A percentile compares a stretch with the other conserved stretches of the same genome.
Evolutionary conservation across 2,797 vertebrate species (phyloP).

Genomic region (Coreius guichenoti): DNA sequence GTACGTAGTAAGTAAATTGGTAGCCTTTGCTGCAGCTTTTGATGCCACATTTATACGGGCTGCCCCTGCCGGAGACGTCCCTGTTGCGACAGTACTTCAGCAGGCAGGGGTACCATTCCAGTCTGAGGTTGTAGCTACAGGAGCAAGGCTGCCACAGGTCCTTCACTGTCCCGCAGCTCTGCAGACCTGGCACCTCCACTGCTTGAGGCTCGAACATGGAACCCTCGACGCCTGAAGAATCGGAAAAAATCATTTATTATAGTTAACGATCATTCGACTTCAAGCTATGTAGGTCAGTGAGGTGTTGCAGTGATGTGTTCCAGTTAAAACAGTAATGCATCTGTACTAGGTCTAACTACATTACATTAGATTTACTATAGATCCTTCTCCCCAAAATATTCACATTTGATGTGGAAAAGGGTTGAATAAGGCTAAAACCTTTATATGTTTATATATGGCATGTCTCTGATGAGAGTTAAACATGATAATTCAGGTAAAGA

Average conservation of each 20-base stretch:
- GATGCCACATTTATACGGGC: slow-evolving; percentile 96
- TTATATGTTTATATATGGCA: not conserved
- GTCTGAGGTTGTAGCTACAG: slow-evolving; percentile 88
- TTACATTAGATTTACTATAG: not conserved
- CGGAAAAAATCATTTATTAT: not conserved
- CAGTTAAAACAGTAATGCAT: slow-evolving; percentile 3
- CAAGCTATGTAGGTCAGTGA: not conserved
- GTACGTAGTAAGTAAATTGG: slow-evolving; percentile 89
- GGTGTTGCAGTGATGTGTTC: not conserved
- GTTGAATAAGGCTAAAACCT: not conserved
- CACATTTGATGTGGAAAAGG: not conserved
- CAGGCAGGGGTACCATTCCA: slow-evolving; percentile 97
- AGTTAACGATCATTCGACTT: not conserved
- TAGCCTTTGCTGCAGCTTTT: slow-evolving; percentile 97
- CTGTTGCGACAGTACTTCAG: slow-evolving; percentile 94
- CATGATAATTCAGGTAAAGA: not conserved
- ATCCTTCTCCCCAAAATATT: not conserved
- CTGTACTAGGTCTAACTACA: not conserved
- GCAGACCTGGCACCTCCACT: slow-evolving; percentile 75
- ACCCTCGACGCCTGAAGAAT: slow-evolving; percentile 83
- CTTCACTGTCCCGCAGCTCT: slow-evolving; percentile 78
- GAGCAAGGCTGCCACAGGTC: slow-evolving; percentile 89
- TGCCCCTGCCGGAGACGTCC: slow-evolving; percentile 80
- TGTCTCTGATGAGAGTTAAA: not conserved
- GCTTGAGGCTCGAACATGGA: slow-evolving; percentile 90